A percentile compares a stretch with the other conserved stretches of the same genome.
Conservation (phyloP, 1,140 invertebrate genomes). For the Radopholus similis region DNA sequence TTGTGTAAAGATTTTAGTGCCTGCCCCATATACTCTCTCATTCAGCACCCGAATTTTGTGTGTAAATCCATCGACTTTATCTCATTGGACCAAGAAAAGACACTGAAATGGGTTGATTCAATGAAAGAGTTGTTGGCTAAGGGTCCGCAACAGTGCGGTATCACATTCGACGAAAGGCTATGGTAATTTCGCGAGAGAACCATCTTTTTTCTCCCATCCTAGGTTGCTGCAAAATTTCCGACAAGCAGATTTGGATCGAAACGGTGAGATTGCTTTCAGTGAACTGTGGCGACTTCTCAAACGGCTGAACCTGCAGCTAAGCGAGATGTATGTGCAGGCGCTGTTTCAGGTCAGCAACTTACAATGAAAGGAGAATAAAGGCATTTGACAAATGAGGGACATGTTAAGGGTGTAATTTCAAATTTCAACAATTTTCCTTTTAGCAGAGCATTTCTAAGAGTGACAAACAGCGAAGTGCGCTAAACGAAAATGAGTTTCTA, state of each 20-base stretch:
- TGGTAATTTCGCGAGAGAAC: no score
- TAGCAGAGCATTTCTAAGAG: constrained; percentile 19
- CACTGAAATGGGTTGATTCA: constrained; percentile 26
- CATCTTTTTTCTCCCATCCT: no score
- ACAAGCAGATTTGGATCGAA: constrained; percentile 51
- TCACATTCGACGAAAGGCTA: constrained; percentile 27
- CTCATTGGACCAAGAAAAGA: constrained; percentile 21
- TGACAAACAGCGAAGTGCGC: constrained; percentile 5
- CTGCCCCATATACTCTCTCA: background rate
- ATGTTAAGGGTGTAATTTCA: background rate
- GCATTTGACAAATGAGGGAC: background rate
- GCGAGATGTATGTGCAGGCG: constrained; percentile 44
- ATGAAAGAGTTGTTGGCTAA: constrained; percentile 23
- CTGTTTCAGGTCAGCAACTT: constrained; percentile 47
- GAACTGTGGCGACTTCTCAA: constrained; percentile 58
- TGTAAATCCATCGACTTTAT: constrained; percentile 57
- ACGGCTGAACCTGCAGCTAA: constrained; percentile 55
- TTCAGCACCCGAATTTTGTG: constrained; percentile 48
- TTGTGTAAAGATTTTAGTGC: background rate
- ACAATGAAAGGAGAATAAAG: background rate
- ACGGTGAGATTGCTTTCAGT: constrained; percentile 50
- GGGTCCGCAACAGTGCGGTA: background rate
- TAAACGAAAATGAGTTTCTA: constrained; percentile 55
- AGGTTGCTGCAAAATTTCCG: constrained; percentile 49
- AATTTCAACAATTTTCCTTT: background rate